Evolutionary conservation across 2,888 invertebrate species (phyloP).

Genomic region (Euplexia lucipara): DNA sequence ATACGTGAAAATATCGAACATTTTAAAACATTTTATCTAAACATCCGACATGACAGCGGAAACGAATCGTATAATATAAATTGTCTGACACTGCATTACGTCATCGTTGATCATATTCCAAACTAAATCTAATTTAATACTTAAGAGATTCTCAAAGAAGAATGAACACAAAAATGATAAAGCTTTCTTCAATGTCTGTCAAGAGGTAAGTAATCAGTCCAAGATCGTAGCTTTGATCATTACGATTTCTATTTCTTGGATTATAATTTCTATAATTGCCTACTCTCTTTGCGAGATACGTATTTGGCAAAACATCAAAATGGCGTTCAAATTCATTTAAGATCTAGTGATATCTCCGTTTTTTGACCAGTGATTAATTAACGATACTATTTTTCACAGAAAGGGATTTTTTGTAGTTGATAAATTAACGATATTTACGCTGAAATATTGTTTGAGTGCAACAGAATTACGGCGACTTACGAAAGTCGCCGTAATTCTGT

Average conservation of each 20-base stretch:
- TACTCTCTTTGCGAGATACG: conserved; percentile 12
- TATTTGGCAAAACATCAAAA: conserved; percentile 10
- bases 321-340: conserved; percentile 18
- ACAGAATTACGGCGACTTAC: too few species aligned
- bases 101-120: not conserved
- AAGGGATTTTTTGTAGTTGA: not conserved
- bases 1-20: too few species aligned
- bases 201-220: conserved; percentile 38
- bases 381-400: not conserved
- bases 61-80: too few species aligned
- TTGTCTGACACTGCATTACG: too few species aligned
- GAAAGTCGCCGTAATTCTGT: too few species aligned
- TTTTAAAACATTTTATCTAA: too few species aligned
- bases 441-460: too few species aligned
- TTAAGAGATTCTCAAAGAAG: conserved; percentile 33
- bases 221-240: conserved; percentile 50
- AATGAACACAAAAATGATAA: conserved; percentile 41
- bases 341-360: conserved; percentile 24
- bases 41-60: too few species aligned
- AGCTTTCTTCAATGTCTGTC: conserved; percentile 22
- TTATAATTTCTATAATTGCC: conserved; percentile 29
- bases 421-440: too few species aligned
- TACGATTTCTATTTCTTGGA: conserved; percentile 27
- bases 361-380: not conserved
- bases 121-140: conserved; percentile 26